These are phyloP conservation scores for Tetragonisca angustula DNA, from an alignment of 2,888 invertebrate genomes.

Conservation along the genomic window DNA sequence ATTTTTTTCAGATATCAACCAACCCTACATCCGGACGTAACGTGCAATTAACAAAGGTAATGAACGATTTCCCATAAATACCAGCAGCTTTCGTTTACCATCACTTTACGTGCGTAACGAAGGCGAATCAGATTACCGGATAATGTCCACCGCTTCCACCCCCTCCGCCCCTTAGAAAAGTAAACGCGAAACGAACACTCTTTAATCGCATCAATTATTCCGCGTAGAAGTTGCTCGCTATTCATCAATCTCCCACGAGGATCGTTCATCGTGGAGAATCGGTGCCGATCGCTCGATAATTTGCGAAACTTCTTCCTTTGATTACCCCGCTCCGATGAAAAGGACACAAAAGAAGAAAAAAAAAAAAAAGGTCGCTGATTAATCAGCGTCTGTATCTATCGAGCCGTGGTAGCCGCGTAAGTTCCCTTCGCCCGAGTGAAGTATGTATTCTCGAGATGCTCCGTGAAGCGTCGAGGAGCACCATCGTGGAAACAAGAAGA, in stretches of 20 bases:
- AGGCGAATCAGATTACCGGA: conserved; percentile 34
- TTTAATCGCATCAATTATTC: conserved; percentile 51
- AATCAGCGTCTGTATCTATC: conserved; percentile 38
- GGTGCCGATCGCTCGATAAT: conserved; percentile 42
- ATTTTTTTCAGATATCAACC: neutral
- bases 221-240: conserved; percentile 9
- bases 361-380: conserved; percentile 39
- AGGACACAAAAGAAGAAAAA: conserved; percentile 3
- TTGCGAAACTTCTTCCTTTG: conserved; percentile 39
- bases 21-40: neutral
- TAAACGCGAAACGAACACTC: conserved; percentile 24
- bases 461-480: conserved; percentile 25
- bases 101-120: conserved; percentile 6
- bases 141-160: neutral
- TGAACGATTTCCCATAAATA: neutral
- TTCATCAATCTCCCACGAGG: conserved; percentile 36
- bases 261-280: conserved; percentile 14
- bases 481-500: conserved; percentile 51
- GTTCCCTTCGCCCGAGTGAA: conserved; percentile 12
- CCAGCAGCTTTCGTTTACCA: neutral
- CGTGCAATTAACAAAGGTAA: neutral
- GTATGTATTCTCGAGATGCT: conserved; percentile 28
- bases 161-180: neutral
- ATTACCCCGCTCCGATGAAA: conserved; percentile 31
- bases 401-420: neutral